phyloP scores from a whole-genome alignment of 1,140 invertebrate genomes.

The Tachypleus tridentatus region DNA sequence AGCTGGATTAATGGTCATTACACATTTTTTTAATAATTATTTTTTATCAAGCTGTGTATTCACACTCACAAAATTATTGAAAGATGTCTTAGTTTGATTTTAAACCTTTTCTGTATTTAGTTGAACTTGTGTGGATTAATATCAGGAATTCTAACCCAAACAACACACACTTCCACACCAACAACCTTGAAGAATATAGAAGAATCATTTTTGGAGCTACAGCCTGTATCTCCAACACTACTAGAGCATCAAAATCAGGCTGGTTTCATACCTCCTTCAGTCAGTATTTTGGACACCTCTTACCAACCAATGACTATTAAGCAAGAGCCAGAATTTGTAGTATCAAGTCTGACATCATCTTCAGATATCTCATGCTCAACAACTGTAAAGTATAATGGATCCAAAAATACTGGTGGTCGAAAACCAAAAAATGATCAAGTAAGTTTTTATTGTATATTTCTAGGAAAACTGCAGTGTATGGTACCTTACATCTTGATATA shows the following conservation, averaged over 20 bases:
- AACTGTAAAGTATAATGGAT: conserved; percentile 56
- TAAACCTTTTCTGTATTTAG: no score
- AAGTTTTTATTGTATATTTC: no score
- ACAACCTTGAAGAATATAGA: conserved; percentile 84
- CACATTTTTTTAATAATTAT: no score
- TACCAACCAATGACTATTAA: no score
- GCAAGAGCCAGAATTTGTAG: conserved; percentile 30
- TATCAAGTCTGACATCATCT: neutral
- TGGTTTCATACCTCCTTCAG: conserved; percentile 73
- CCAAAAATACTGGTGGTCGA: no score
- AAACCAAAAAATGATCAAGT: no score
- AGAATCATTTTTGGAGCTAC: conserved; percentile 50
- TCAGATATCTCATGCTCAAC: conserved; percentile 41
- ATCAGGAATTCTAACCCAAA: conserved; percentile 69
- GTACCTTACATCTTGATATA: no score
- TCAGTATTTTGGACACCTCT: conserved; percentile 34
- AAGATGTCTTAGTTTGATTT: no score
- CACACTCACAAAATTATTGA: no score
- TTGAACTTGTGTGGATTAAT: conserved; percentile 6
- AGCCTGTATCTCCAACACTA: conserved; percentile 41
- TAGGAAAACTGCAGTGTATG: no score
- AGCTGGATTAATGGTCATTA: no score
- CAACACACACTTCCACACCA: conserved; percentile 82
- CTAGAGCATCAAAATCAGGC: conserved; percentile 62
- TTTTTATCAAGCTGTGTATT: no score